phyloP scores from a whole-genome alignment of 2,113 vertebrate species.

The Pseudorectes ferrugineus region DNA sequence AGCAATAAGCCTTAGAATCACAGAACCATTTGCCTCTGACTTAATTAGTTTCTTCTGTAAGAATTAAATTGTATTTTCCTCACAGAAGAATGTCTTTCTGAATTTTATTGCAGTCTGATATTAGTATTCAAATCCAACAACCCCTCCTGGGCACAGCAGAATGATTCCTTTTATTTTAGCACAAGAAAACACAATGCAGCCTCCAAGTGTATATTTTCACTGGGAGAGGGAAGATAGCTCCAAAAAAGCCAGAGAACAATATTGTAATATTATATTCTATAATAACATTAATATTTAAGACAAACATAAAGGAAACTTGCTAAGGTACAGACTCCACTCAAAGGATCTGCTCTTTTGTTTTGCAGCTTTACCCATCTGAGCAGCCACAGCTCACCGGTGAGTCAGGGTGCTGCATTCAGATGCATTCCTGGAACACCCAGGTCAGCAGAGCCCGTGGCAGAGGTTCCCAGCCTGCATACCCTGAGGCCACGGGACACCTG shows the following conservation, averaged over 20 bases:
- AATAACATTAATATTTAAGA: neutral
- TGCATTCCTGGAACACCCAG: neutral
- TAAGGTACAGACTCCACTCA: neutral
- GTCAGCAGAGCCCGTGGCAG: fast-evolving
- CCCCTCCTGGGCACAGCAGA: neutral
- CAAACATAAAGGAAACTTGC: neutral
- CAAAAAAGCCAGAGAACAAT: neutral
- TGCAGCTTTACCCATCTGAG: neutral
- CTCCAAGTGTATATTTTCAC: neutral
- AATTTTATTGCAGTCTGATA: slow-evolving; percentile 27
- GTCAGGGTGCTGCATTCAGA: neutral
- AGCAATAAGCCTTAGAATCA: slow-evolving; percentile 40
- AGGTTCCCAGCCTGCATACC: neutral
- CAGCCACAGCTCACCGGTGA: neutral
- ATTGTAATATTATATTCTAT: neutral
- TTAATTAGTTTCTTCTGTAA: slow-evolving; percentile 59
- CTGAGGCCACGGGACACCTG: fast-evolving
- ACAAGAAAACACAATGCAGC: slow-evolving; percentile 20
- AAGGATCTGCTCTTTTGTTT: neutral
- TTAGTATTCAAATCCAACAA: slow-evolving; percentile 50
- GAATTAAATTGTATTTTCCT: slow-evolving; percentile 55
- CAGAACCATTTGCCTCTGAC: slow-evolving; percentile 21
- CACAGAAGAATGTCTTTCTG: slow-evolving; percentile 33
- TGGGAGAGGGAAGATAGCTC: neutral
- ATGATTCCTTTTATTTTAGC: slow-evolving; percentile 42